Percentiles rank a stretch among this genome's conserved stretches.
Conservation (phyloP, 1,140 invertebrate genomes). For the Heliconius himera region DNA sequence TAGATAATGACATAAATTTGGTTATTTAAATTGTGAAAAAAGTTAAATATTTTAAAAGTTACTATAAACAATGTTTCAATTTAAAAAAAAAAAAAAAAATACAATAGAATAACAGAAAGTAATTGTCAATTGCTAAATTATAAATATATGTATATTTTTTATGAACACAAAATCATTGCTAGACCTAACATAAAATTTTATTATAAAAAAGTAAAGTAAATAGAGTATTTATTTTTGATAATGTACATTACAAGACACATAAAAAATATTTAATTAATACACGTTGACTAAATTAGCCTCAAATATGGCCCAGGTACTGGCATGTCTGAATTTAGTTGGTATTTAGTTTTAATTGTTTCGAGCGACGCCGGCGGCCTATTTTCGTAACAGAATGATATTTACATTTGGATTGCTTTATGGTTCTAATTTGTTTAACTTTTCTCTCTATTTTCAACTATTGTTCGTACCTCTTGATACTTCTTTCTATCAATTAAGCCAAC, state of each 20-base stretch:
- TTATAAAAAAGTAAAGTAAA: too few relatives aligned
- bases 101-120: too few relatives aligned
- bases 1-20: neutral
- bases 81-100: too few relatives aligned
- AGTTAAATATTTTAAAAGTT: too few relatives aligned
- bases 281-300: neutral
- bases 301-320: neutral
- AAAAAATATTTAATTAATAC: neutral
- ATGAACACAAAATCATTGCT: neutral
- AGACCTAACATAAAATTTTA: neutral
- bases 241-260: too few relatives aligned
- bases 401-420: neutral
- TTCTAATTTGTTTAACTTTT: neutral
- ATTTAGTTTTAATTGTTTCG: conserved; percentile 40
- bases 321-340: conserved; percentile 40
- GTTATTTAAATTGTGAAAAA: neutral
- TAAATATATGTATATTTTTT: too few relatives aligned
- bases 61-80: too few relatives aligned
- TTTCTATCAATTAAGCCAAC: too few relatives aligned
- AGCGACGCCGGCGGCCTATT: conserved; percentile 36
- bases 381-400: conserved; percentile 27
- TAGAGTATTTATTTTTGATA: too few relatives aligned
- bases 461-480: too few relatives aligned
- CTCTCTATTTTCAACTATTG: conserved; percentile 30
- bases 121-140: too few relatives aligned